phyloP scores from a whole-genome alignment of 2,797 vertebrate genomes.

The Channa striata region DNA sequence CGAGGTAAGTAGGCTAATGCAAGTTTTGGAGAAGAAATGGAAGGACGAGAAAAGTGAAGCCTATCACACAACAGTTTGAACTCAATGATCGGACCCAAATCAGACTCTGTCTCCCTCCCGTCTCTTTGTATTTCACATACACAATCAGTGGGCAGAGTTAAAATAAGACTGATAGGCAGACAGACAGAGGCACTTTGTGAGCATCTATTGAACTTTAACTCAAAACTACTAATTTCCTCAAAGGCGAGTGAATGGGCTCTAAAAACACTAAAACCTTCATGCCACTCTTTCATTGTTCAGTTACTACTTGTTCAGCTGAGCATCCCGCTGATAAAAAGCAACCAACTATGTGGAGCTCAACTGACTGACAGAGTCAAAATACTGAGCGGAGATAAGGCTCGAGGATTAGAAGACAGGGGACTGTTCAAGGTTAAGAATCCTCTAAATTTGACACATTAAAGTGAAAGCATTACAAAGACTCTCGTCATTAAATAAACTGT shows the following conservation, averaged over 20 bases:
- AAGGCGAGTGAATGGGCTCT: constrained; percentile 44
- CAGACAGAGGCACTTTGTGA: constrained; percentile 37
- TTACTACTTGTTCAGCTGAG: constrained; percentile 48
- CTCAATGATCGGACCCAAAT: constrained; percentile 27
- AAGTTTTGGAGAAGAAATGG: constrained; percentile 36
- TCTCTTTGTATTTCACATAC: constrained; percentile 34
- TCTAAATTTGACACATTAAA: constrained; percentile 52
- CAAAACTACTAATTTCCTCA: constrained; percentile 52
- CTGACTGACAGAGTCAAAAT: constrained; percentile 48
- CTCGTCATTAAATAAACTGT: constrained; percentile 57
- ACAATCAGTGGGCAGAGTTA: constrained; percentile 24
- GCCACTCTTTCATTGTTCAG: constrained; percentile 46
- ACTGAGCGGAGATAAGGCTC: constrained; percentile 54
- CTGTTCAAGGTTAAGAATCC: constrained; percentile 61
- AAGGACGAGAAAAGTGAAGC: constrained; percentile 20
- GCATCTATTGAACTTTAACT: constrained; percentile 48
- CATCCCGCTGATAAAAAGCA: constrained; percentile 40
- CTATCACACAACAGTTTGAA: constrained; percentile 29
- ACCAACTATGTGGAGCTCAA: constrained; percentile 26
- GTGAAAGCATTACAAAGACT: constrained; percentile 42
- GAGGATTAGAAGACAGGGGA: constrained; percentile 47
- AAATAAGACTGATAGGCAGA: constrained; percentile 43
- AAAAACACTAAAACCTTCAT: constrained; percentile 25
- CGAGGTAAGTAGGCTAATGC: constrained; percentile 25
- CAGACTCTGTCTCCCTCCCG: neutral